Base-by-base conservation (phyloP, 1,140 invertebrate genomes). In the Eupeodes corollae region DNA sequence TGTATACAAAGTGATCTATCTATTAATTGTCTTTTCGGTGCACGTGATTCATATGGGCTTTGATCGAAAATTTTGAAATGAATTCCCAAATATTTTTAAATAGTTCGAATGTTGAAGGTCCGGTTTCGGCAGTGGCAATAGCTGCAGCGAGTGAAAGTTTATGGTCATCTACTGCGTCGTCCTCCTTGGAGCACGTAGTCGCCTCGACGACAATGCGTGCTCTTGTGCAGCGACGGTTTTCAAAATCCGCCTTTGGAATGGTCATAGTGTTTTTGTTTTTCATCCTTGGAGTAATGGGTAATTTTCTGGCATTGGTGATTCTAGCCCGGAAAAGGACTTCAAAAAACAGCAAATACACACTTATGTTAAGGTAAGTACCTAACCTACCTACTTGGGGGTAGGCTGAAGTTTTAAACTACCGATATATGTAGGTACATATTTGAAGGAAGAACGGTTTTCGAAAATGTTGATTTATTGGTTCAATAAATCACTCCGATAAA, bases 291-390 rank as follows among this genome's bases (percentile, higher is more conserved):
- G 63, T 66, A 34, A 26, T 67, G 6, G 63, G 63, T 16, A 67
- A 66, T 35, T 61, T 53, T 18, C 46, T 67, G 54, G 63, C 63
- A 13, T 37, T 67, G 18, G 42, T 67, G 31, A 67, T 67, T 55
- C 64, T 67, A 57, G 63, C 63, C 53, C 64, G 61, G 35, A 67
- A 78, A 59, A 63, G 73, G 42, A 74, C 81, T 60, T 76, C 79
- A 34, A 73, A 84, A 55, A 89, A 88, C 63, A 73, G 78, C 42
- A 86, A 86, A 61, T 86, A 90, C 68, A 74, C 86, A 50, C 69
- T 90, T 53, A 80, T 90, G 76, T 70, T 91, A 48, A 78, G 83
- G 45, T 73, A 58, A 66, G 63, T 57, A 9, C 16, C 12, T 26
- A 26, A 26, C 3, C 8, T 26, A 8, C 3, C 8, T 26, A 26